Base-by-base conservation (phyloP, 2,113 vertebrate species). In the Sclerurus mexicanus region DNA sequence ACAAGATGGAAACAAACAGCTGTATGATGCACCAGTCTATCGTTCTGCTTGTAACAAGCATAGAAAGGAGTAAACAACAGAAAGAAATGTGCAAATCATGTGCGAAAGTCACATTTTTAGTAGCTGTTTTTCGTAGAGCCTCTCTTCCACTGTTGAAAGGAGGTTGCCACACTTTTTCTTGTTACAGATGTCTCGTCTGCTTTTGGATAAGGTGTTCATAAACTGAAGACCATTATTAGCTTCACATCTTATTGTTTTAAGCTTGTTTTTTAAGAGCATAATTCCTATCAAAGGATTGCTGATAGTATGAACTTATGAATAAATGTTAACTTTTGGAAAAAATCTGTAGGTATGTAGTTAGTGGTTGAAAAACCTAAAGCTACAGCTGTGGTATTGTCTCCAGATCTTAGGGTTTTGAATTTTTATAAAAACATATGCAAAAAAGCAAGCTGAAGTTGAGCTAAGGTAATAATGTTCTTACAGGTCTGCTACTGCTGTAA, bases 271-370 rank as follows among this genome's bases (percentile, higher is more conserved):
- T 77, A 95, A 95, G 78, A 93, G 23, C 76, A 0, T 93, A 81
- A 93, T 92, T 90, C 68, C 60, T 93, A 28, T 94, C 68, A 33
- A 92, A 86, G 64, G 85, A 78, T 95, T 86, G 85, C 92, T 81
- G 79, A 78, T 89, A 96, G 92, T 95, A 81, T 96, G 91, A 96
- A 78, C 83, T 95, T 90, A 92, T 6, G 76, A 96, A 96, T 96
- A 96, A 97, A 97, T 96, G 94, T 95, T 96, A 96, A 94, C 88
- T 96, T 95, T 96, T 96, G 83, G 73, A 93, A 95, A 95, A 95
- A 97, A 92, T 56, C 58, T 67, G 69, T 59, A 92, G 83, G 93
- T 66, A 89, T 79, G 85, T 87, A 96, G 90, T 93, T 81, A 92
- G 85, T 95, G 52, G 88, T 94, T 89, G 56, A 59, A 91, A 91